Evolutionary conservation across 2,888 invertebrate species (phyloP).

Genomic region (Entomobrya proxima): DNA sequence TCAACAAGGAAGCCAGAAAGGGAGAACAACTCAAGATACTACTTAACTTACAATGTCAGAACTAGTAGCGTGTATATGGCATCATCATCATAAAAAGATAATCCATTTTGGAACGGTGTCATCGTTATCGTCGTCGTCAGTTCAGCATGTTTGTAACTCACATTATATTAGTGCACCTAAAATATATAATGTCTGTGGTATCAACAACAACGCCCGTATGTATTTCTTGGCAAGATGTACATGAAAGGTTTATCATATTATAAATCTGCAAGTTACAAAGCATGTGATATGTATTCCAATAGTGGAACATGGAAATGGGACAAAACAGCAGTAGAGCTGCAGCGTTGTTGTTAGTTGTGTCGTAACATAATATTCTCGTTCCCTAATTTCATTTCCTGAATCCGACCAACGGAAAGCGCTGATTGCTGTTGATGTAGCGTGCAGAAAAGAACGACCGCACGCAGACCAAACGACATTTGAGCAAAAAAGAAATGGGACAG

Average conservation of each 20-base stretch:
- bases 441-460: neutral
- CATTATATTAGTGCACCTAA: neutral
- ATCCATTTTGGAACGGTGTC: slow-evolving; percentile 49
- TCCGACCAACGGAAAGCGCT: neutral
- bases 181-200: neutral
- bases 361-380: slow-evolving; percentile 41
- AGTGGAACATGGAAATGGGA: neutral
- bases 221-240: slow-evolving; percentile 30
- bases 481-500: slow-evolving; percentile 11
- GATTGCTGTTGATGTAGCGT: neutral
- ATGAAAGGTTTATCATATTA: slow-evolving; percentile 46
- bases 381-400: slow-evolving; percentile 48
- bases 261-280: too few relatives aligned
- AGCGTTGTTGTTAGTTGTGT: neutral
- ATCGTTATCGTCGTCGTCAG: slow-evolving; percentile 12
- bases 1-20: slow-evolving; percentile 11
- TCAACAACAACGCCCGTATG: neutral
- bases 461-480: too few relatives aligned
- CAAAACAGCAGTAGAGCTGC: neutral
- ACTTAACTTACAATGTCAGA: neutral
- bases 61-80: neutral
- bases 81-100: neutral
- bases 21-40: neutral
- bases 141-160: too few relatives aligned
- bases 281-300: neutral